phyloP scores from a whole-genome alignment of 2,113 vertebrate genomes.

The Mionectes macconnelli region DNA sequence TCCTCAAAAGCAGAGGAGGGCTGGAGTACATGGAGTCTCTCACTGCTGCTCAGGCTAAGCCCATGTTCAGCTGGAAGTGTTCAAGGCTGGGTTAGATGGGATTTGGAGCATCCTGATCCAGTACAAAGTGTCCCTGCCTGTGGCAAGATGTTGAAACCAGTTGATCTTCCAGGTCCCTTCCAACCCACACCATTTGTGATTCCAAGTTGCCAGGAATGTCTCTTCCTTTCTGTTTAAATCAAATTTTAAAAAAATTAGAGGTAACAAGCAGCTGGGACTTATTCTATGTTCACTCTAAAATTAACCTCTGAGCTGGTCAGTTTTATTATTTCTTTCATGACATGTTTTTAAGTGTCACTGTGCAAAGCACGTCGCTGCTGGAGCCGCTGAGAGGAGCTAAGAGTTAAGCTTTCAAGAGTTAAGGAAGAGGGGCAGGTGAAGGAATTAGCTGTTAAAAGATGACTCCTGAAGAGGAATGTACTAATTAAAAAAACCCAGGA shows the following conservation, averaged over 20 bases:
- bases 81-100: not conserved
- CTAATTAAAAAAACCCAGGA: slow-evolving; percentile 48
- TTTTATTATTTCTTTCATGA: not conserved
- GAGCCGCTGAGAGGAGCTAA: not conserved
- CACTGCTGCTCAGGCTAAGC: not conserved
- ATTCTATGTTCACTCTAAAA: not conserved
- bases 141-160: not conserved
- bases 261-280: not conserved
- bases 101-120: not conserved
- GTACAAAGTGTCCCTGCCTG: not conserved
- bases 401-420: not conserved
- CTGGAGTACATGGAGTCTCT: not conserved
- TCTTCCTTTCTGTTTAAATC: not conserved
- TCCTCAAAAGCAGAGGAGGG: not conserved
- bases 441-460: not conserved
- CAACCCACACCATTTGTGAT: not conserved
- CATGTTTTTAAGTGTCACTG: not conserved
- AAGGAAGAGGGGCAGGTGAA: not conserved
- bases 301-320: not conserved
- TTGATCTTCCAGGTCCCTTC: not conserved
- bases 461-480: not conserved
- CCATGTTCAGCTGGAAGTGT: not conserved
- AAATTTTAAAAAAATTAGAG: not conserved
- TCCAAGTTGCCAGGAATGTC: not conserved
- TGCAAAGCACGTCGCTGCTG: not conserved